A percentile compares a stretch with the other conserved stretches of the same genome.
phyloP scores from a whole-genome alignment of 2,113 vertebrate species.

The Toxotes chatareus region DNA sequence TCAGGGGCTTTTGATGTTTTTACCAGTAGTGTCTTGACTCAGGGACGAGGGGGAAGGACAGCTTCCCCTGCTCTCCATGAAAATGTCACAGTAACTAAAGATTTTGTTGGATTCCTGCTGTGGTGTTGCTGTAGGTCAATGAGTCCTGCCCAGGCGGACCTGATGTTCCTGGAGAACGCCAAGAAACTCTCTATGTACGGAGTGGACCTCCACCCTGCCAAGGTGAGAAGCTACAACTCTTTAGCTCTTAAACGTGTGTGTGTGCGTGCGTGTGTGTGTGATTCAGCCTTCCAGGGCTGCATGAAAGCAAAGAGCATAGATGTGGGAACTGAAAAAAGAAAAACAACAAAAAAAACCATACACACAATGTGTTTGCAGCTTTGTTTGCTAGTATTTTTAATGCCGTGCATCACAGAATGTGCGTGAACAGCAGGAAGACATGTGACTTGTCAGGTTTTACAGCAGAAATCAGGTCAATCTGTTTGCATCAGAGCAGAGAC shows the following conservation, averaged over 20 bases:
- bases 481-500: constrained; percentile 66
- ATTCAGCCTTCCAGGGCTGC: not conserved
- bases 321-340: not conserved
- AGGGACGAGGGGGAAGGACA: not conserved
- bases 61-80: not conserved
- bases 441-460: constrained; percentile 51
- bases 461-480: constrained; percentile 80
- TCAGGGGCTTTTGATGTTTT: no score
- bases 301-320: not conserved
- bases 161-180: constrained; percentile 98
- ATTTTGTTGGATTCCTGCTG: not conserved
- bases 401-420: not conserved
- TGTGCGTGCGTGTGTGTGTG: not conserved
- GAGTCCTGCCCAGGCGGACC: constrained; percentile 96
- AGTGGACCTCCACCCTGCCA: constrained; percentile 96
- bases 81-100: not conserved
- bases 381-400: not conserved
- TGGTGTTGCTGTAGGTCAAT: constrained; percentile 86
- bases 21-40: no score
- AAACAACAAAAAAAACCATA: no score
- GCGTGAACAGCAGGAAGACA: constrained; percentile 30
- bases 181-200: constrained; percentile 99
- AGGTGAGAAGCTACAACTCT: constrained; percentile 83
- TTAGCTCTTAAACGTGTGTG: no score
- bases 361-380: not conserved